Base-by-base conservation (phyloP, 2,888 invertebrate species). In the Chloroclysta siterata region DNA sequence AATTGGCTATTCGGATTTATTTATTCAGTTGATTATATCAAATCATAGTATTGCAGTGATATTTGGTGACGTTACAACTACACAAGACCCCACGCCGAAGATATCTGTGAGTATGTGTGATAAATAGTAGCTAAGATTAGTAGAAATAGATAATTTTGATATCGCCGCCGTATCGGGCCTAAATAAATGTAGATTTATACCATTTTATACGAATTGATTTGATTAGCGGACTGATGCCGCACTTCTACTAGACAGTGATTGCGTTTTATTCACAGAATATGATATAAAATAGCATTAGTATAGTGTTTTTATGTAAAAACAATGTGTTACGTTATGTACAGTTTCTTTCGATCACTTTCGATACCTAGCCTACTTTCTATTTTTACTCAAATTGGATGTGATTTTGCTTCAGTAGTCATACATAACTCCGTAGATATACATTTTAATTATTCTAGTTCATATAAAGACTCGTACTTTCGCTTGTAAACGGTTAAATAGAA, bases 31-130 rank as follows among this genome's bases (percentile, higher is more conserved):
- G 67, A 76, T 70, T 70, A 77, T 77, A 79, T 77, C 74, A 72
- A 71, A 76, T 76, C 72, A 73, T 75, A 72, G 68, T 74, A 70
- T 79, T 80, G 78, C 78, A 79, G 81, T 82, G 80, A 73, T 68
- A 75, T 72, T 74, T 74, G 73, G 79, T 79, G 78, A 65, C 70
- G 65, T 65, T 63, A 65, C 67, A 63, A 72, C 69, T 13, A 66
- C 70, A 65, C 69, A 71, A 72, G 70, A 72, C 69, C 66, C 71
- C 73, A 68, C 68, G 70, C 77, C 75, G 76, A 72, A 63, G 68
- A 72, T 78, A 79, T 67, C 76, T 67, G 86, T 87, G 66, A 85
- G 86, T 85, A 76, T 70, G 70, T 57, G 0, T 55, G 39, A 28
- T 60, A 60, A 71, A 66, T 67, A 50, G 68, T 69, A 65, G 58